A percentile compares a stretch with the other conserved stretches of the same genome.
Conservation (phyloP, 2,888 invertebrate species). For the Acanthoscelides obtectus region DNA sequence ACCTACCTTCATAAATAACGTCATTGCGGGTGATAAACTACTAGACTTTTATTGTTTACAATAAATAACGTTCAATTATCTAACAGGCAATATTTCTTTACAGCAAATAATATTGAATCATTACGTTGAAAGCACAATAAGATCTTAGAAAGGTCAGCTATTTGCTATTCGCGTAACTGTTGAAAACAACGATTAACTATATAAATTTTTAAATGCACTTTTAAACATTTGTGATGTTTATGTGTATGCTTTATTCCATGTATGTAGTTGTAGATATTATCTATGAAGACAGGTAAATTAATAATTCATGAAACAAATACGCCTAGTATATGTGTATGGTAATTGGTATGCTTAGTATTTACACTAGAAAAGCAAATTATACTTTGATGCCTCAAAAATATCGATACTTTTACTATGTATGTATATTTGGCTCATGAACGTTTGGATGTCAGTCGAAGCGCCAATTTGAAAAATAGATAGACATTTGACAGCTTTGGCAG, state of each 20-base stretch:
- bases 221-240: neutral
- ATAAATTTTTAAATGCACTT: neutral
- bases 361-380: no score
- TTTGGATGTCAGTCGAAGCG: no score
- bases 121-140: neutral
- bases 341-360: no score
- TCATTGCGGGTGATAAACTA: neutral
- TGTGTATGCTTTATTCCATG: neutral
- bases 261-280: neutral
- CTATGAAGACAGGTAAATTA: neutral
- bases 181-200: neutral
- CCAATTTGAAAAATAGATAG: no score
- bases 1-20: neutral
- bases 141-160: neutral
- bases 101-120: neutral
- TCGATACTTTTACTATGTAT: no score
- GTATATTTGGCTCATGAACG: no score
- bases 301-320: neutral
- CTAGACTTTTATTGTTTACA: neutral
- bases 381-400: no score
- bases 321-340: neutral
- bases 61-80: neutral
- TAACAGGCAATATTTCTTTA: neutral
- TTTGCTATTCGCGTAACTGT: neutral
- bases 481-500: no score